Evolutionary conservation across 2,797 vertebrate genomes (phyloP), one percentile per base, ranked within the genome.

Genomic region (Tympanoctomys barrerae): DNA sequence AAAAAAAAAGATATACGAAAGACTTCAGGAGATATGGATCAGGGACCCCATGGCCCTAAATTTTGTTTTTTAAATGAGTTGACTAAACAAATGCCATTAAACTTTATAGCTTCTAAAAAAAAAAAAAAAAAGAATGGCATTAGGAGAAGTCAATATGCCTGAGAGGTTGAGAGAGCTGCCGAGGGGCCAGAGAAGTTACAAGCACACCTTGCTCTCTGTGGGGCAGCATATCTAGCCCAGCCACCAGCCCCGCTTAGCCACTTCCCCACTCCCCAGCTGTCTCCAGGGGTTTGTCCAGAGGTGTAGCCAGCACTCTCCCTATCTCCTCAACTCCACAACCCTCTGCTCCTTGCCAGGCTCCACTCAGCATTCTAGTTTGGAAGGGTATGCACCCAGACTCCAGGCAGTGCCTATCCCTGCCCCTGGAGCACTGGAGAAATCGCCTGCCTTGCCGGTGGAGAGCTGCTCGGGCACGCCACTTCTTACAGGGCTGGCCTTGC

Each of bases 1-100:
- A 39, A 39, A 39, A 39, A 39, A 39, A 39, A 85, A 61, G 36
- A 36, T 61, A 11, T 52, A 11, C 83, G 66, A 84, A 36, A 11
- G 33, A 49, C 75, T 94, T 91, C 39, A 75, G 82, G 46, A 85
- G 26, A 81, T 28, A 36, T 1, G 90, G 91, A 31, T 82, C 52
- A 77, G 42, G 59, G 64, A 71, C 26, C 24, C 70, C 91, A 22
- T 54, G 42, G 28, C 82, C 39, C 26, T 22, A 26, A 71, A 70
- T 49, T 91, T 86, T 78, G 8, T 46, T 54, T 89, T 93, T 96
- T 89, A 24, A 90, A 42, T 77, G 85, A 93, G 28, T 91, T 90
- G 70, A 87, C 62, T 57, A 66, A 91, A 92, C 36, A 90, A 91
- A 81, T 70, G 18, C 11, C 28, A 42, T 79, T 59, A 52, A 33